Evolutionary conservation across 2,113 vertebrate genomes (phyloP), one percentile per base, ranked within the genome.

Genomic region (Hassar affinis): DNA sequence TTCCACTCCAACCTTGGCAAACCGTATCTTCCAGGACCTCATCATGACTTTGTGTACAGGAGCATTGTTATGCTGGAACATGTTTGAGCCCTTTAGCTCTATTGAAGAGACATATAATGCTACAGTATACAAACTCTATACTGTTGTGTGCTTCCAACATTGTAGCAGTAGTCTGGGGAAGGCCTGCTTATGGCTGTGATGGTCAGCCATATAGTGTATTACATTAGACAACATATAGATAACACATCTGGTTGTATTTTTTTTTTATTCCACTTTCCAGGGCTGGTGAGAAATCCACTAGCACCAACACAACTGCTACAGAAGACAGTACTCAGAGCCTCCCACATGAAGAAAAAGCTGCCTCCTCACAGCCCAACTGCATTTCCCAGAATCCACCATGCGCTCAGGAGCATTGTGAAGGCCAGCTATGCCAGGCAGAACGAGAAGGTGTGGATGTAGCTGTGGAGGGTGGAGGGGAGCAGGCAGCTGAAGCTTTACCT

Each of bases 391-490:
- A 81, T 85, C 35, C 85, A 20, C 54, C 80, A 11, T 82, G 61
- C 35, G 33, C 86, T 47, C 79, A 78, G 79, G 87, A 83, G 51
- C 76, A 81, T 18, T 79, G 81, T 49, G 59, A 87, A 20, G 59
- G 30, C 27, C 78, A 79, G 59, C 30, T 86, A 30, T 86, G 86
- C 59, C 52, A 82, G 62, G 75, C 76, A 15, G 86, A 87, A 30
- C 87, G 25, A 49, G 78, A 38, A 7, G 78, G 61, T 49, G 82
- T 88, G 85, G 87, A 87, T 62, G 72, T 88, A 18, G 88, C 82
- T 11, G 90, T 88, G 79, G 90, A 89, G 86, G 90, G 90, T 0
- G 88, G 90, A 20, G 88, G 90, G 22, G 88, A 89, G 81, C 85
- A 89, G 81, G 74, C 30, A 10, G 87, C 86, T 0, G 88, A 90